Evolutionary conservation across 2,888 invertebrate species (phyloP), one percentile per base, ranked within the genome.

Genomic region (Helicoverpa assulta): DNA sequence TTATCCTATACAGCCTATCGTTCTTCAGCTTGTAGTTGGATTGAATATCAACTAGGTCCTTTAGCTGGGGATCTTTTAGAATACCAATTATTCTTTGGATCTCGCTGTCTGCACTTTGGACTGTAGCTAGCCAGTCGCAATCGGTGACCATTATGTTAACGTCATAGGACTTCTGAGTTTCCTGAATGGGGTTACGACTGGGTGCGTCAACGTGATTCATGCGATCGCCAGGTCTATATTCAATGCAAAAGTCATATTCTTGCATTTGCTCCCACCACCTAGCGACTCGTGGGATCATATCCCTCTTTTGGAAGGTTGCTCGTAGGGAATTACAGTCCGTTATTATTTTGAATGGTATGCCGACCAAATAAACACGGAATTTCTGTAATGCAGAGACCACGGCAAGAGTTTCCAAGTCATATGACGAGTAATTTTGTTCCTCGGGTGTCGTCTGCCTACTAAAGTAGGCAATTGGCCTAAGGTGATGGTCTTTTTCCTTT

Each of bases 361-460:
- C 59, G 3, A 59, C 29, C 18, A 59, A 50, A 33, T 59, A 59
- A 4, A 59, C 50, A 14, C 50, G 59, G 29, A 59, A 59, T 14
- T 59, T 43, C 8, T 56, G 60, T 16, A 67, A 26, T 12, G 60
- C 54, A 8, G 54, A 10, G 12, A 53, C 50, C 14, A 67, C 55
- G 5, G 67, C 55, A 1, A 67, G 19, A 0, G 60, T 67, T 6
- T 67, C 66, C 37, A 67, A 51, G 12, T 62, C 67, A 8, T 67
- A 67, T 1, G 61, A 67, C 5, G 56, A 51, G n/a, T 55, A 62
- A 3, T 61, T 61, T 56, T 51, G 55, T 37, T 67, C 56, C 19
- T 67, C 67, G 0, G 60, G 60, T 21, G 60, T 47, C 14, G 60
- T 67, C n/a, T 67, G 60, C 18, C 55, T 29, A 29, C 67, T 67